Percentiles rank a stretch among this genome's conserved stretches.
These are phyloP conservation scores for Heliornis fulica DNA, from an alignment of 2,113 vertebrate species.

Conservation along the genomic window DNA sequence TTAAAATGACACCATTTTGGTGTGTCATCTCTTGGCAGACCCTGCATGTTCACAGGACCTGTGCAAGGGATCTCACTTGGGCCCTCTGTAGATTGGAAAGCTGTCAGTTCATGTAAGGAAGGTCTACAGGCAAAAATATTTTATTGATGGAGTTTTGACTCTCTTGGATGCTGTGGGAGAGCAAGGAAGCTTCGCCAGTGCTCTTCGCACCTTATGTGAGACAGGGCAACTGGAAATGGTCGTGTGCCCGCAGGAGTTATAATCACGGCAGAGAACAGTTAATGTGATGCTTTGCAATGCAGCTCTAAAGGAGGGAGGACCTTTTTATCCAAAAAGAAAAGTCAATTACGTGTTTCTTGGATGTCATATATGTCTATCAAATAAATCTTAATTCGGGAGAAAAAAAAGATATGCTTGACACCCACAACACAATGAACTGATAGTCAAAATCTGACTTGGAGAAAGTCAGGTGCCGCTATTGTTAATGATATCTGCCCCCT, in stretches of 20 bases:
- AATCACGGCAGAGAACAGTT: not conserved
- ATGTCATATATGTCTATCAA: not conserved
- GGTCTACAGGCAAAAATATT: conserved; percentile 16
- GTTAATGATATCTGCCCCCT: not conserved
- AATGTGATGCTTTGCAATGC: not conserved
- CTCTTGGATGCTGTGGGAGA: not conserved
- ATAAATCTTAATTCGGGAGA: not conserved
- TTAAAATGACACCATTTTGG: not conserved
- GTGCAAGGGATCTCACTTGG: not conserved
- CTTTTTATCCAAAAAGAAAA: not conserved
- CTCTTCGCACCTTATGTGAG: not conserved
- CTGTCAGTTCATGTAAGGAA: not conserved
- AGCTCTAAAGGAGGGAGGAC: not conserved
- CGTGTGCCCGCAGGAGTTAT: not conserved
- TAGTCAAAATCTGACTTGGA: not conserved
- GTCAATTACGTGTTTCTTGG: not conserved
- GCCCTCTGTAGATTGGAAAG: not conserved
- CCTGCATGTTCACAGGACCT: not conserved
- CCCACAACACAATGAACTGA: not conserved
- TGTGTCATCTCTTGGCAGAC: not conserved
- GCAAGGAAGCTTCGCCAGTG: not conserved
- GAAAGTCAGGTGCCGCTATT: not conserved
- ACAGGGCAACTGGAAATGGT: not conserved
- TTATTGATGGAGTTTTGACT: conserved; percentile 27
- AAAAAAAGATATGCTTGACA: not conserved